Evolutionary conservation across 2,113 vertebrate genomes (phyloP), one percentile per base, ranked within the genome.

Genomic region (Panthera tigris): DNA sequence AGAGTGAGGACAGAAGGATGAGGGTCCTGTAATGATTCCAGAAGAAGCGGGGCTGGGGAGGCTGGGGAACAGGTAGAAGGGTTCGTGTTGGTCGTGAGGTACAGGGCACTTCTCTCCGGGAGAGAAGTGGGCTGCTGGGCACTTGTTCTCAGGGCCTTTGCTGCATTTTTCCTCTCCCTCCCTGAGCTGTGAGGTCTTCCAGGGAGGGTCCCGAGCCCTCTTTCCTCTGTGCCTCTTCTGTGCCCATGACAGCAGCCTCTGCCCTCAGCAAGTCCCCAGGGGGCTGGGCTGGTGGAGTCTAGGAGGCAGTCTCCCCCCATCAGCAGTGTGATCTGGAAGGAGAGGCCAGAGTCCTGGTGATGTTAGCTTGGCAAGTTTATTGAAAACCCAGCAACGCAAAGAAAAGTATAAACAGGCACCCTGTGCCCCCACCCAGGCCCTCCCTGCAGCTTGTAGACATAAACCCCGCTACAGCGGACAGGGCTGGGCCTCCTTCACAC

Each of bases 361-460:
- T 79, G 71, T 92, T 25, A 97, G 92, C 92, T 85, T 69, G 27
- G 39, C 92, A 94, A 97, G 95, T 98, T 98, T 97, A 98, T 98
- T 97, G 97, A 96, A 97, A 97, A 88, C 88, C 87, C 94, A 96
- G 48, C 25, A 93, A 98, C 36, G 85, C 52, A 88, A 89, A 97
- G 89, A 91, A 33, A 19, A 95, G 31, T 71, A 95, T 83, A 95
- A 86, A 96, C n/a, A 94, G 81, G 57, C 29, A 36, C 65, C 89
- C 48, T 36, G 18, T 1, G 83, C 81, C 45, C 50, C 71, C 1
- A 45, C 82, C 76, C 50, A 80, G 29, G 48, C 45, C 45, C 45
- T 63, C 86, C 63, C 83, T 50, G 87, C 79, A 82, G 50, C 63
- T 76, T 29, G 31, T 25, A 87, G 86, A 48, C 31, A 52, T 25